Base-by-base conservation (phyloP, 2,113 vertebrate species). In the Ahaetulla prasina region DNA sequence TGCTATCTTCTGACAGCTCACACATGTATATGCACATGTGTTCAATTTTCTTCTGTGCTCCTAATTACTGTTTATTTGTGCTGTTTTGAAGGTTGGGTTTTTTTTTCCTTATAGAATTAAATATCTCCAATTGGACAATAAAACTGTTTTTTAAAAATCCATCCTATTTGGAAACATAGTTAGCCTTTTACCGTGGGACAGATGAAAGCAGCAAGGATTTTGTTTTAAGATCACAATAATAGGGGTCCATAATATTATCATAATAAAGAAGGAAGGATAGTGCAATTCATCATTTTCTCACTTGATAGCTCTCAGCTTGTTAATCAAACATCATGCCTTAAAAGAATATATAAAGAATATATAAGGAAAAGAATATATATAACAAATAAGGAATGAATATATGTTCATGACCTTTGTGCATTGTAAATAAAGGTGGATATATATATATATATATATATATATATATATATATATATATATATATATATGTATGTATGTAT, bases 61-160 rank as follows among this genome's bases (percentile, higher is more conserved):
- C 25, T 91, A 89, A 85, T 85, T 47, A 47, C 92, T 55, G 30
- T 23, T 92, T 45, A 60, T 92, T 92, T 50, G 55, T 92, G 35
- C 95, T 94, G 89, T 93, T 96, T 96, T 93, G 43, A 91, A 95
- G 93, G 94, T 90, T 68, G 93, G 94, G 95, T 92, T 92, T 92
- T 94, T 96, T 96, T 95, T 93, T 4, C 68, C 35, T 80, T 80
- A 39, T 1, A 80, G 35, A 95, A 92, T 95, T 95, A 95, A 97
- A 96, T 96, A 93, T 94, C 94, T 94, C 95, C 94, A 93, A 92
- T 95, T 94, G 18, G 68, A 16, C 96, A 96, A 97, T 96, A 95
- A 96, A 94, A 94, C 93, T 94, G 93, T 91, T 88, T 57, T 88
- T 86, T 92, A 94, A 95, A 94, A 95, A 92, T 93, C 93, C 93